Evolutionary conservation across 2,113 vertebrate species (phyloP).

Genomic region (Amphiprion ocellaris): DNA sequence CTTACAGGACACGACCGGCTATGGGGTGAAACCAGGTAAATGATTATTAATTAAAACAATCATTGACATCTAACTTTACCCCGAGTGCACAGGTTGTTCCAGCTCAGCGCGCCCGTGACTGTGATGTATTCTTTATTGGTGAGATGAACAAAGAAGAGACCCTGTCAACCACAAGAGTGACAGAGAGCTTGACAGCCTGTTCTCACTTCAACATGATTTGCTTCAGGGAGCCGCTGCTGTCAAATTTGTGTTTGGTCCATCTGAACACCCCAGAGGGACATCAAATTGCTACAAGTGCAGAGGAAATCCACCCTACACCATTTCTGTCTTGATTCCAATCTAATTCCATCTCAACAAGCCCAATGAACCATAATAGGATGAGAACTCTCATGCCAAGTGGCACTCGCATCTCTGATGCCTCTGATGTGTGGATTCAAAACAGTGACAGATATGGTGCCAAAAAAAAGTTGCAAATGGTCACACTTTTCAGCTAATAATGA

Average conservation of each 20-base stretch:
- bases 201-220: conserved; percentile 73
- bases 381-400: conserved; percentile 56
- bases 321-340: conserved; percentile 57
- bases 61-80: conserved; percentile 38
- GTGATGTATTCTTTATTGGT: conserved; percentile 57
- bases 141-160: conserved; percentile 50
- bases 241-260: conserved; percentile 71
- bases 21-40: neutral
- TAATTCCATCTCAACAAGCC: conserved; percentile 61
- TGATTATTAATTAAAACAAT: conserved; percentile 63
- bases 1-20: neutral
- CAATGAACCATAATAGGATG: conserved; percentile 23
- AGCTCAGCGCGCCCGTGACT: neutral
- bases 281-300: conserved; percentile 60
- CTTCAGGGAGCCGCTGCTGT: conserved; percentile 65
- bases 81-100: conserved; percentile 27
- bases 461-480: neutral
- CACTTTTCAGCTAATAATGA: neutral
- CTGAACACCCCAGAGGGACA: conserved; percentile 45
- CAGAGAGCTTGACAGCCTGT: conserved; percentile 65
- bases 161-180: conserved; percentile 43
- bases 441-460: conserved; percentile 1
- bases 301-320: conserved; percentile 52
- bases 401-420: neutral
- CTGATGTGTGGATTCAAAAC: conserved; percentile 14